Base-by-base conservation (phyloP, 2,113 vertebrate species). In the Felis chaus region DNA sequence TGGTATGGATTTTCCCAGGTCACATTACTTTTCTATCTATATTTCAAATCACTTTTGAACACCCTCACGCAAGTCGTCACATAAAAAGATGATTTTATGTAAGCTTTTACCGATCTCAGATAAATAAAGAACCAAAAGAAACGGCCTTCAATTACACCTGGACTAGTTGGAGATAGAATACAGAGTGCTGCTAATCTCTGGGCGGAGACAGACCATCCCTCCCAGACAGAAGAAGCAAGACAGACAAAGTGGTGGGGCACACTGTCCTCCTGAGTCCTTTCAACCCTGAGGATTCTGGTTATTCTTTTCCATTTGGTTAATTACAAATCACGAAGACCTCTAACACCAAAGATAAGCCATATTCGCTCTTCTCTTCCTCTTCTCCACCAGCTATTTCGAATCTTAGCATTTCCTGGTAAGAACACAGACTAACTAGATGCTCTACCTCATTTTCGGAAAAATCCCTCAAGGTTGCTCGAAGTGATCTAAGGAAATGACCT, bases 101-200 rank as follows among this genome's bases (percentile, higher is more conserved):
- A 53, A 27, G 71, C 45, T 80, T 14, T 69, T 21, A 12, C 41
- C 0, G 1, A 74, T 83, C 50, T 91, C 78, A 61, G 71, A 94
- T 29, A 68, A 94, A 94, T 4, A 41, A 68, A 84, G 73, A 85
- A 45, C 53, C 74, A 33, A 27, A 50, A n/a, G 57, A 45, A 83
- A 65, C 0, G 15, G 79, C 13, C 55, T 50, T n/a, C 11, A 0
- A 0, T 0, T 0, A 2, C 50, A 4, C 13, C 39, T 6, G 25
- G 39, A 57, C 25, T 3, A 33, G 45, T 36, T 0, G n/a, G n/a
- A 73, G 36, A 21, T 25, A 36, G 55, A 48, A 33, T 4, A 10
- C 13, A 21, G 71, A 33, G 19, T 21, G 3, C 9, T 9, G 14
- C 21, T 14, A 15, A 5, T 5, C 39, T 1, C 21, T 0, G 61